Percentiles rank a stretch among this genome's conserved stretches.
phyloP scores from a whole-genome alignment of 1,140 invertebrate genomes.

The Psilanteris sp. region DNA sequence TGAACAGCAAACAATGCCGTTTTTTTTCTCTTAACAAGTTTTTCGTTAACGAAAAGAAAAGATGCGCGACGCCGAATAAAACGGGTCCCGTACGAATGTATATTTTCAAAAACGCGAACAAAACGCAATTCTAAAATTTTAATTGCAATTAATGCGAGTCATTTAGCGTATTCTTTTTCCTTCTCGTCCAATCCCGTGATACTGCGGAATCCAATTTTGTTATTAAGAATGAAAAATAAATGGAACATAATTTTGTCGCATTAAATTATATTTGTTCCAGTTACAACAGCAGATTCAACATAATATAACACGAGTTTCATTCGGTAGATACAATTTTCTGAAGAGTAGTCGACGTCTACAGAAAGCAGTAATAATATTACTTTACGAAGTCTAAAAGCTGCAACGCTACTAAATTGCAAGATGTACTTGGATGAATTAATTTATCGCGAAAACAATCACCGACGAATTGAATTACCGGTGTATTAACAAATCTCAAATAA shows the following conservation, averaged over 20 bases:
- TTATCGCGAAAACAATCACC: conserved; percentile 33
- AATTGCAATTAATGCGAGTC: too few relatives aligned
- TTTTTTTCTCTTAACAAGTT: conserved; percentile 4
- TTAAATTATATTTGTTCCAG: conserved; percentile 36
- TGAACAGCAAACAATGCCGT: conserved; percentile 14
- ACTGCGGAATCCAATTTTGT: too few relatives aligned
- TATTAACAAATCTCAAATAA: not conserved
- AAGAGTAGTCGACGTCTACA: conserved; percentile 41
- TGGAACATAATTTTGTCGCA: conserved; percentile 19
- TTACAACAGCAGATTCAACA: conserved; percentile 11
- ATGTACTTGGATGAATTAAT: conserved; percentile 39
- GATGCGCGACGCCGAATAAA: too few relatives aligned
- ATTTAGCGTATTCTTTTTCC: too few relatives aligned
- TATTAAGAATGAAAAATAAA: conserved; percentile 7
- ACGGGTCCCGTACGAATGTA: too few relatives aligned
- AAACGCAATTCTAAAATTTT: too few relatives aligned
- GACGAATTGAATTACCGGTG: conserved; percentile 8
- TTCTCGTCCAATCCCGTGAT: too few relatives aligned
- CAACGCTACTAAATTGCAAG: conserved; percentile 40
- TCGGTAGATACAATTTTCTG: conserved; percentile 35
- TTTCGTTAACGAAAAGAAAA: too few relatives aligned
- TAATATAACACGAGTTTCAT: conserved; percentile 19
- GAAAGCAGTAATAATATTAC: conserved; percentile 45
- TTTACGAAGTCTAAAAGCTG: conserved; percentile 39
- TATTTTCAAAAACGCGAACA: too few relatives aligned